Percentiles rank a stretch among this genome's conserved stretches.
These are phyloP conservation scores for Coenobita brevimanus DNA, from an alignment of 1,140 invertebrate species.

Conservation along the genomic window DNA sequence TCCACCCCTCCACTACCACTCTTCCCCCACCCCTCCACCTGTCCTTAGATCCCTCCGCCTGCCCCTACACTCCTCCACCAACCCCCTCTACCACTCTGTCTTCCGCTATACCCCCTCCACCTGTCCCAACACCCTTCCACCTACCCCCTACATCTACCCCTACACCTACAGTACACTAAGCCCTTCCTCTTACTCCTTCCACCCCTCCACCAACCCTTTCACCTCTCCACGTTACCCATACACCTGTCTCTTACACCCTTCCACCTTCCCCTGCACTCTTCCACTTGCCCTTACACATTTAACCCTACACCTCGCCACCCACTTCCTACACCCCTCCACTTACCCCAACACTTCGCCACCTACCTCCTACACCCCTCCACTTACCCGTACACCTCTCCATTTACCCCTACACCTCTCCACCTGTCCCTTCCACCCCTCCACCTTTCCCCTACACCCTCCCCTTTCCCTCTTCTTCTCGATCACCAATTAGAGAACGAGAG, in stretches of 20 bases:
- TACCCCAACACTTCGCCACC: neutral
- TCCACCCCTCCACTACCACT: too few relatives aligned
- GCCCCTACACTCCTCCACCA: neutral
- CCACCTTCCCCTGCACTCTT: too few relatives aligned
- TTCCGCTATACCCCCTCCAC: neutral
- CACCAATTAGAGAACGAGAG: slow-evolving; percentile 40
- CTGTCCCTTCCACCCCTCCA: neutral
- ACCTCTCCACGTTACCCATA: too few relatives aligned
- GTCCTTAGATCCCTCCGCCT: too few relatives aligned
- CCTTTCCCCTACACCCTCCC: neutral
- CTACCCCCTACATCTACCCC: neutral
- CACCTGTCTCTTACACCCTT: neutral
- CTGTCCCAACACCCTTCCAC: too few relatives aligned
- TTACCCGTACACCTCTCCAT: neutral
- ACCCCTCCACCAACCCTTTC: neutral
- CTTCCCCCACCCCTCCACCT: slow-evolving; percentile 8
- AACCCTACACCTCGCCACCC: neutral
- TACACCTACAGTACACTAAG: too few relatives aligned
- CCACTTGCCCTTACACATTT: neutral
- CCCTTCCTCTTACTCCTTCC: too few relatives aligned
- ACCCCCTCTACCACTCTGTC: neutral
- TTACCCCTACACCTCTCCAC: neutral
- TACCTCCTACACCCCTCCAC: neutral
- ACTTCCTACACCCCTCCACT: neutral
- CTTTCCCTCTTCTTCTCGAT: slow-evolving; percentile 40